A percentile compares a stretch with the other conserved stretches of the same genome.
Conservation (phyloP, 2,113 vertebrate species). For the Gymnobelideus leadbeateri region DNA sequence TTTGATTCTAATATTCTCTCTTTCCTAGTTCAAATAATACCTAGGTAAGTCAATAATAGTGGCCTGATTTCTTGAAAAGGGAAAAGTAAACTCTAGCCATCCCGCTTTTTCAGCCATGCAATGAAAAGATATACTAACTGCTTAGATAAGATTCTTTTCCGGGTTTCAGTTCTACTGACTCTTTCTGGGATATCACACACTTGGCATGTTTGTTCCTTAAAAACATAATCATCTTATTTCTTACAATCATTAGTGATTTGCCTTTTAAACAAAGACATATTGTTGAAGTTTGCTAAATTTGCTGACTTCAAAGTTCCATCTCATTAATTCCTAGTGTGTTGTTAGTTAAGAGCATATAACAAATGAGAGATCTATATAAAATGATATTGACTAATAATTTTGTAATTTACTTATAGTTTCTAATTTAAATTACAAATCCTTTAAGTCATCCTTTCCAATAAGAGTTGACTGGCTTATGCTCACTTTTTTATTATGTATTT, state of each 20-base stretch:
- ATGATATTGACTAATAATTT: neutral
- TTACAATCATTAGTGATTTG: neutral
- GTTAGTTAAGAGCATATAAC: neutral
- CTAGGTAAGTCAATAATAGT: neutral
- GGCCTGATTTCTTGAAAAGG: conserved; percentile 1
- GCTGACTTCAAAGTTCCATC: neutral
- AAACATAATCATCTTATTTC: neutral
- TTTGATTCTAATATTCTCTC: neutral
- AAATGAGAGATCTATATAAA: conserved; percentile 1
- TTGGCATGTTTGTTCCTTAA: neutral
- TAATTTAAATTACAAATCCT: neutral
- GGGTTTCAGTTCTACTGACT: neutral
- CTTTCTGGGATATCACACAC: neutral
- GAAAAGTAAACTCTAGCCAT: neutral
- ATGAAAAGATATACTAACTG: neutral
- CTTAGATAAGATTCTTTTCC: neutral
- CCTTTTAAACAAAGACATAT: conserved; percentile 17
- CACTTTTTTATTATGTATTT: neutral
- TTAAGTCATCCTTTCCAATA: conserved; percentile 35
- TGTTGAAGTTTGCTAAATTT: conserved; percentile 8
- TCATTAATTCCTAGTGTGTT: neutral
- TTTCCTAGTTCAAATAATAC: conserved; percentile 22
- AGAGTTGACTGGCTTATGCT: neutral
- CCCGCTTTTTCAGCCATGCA: neutral
- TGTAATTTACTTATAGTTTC: neutral